Conservation (phyloP, 2,113 vertebrate genomes). For the Toxostoma redivivum region DNA sequence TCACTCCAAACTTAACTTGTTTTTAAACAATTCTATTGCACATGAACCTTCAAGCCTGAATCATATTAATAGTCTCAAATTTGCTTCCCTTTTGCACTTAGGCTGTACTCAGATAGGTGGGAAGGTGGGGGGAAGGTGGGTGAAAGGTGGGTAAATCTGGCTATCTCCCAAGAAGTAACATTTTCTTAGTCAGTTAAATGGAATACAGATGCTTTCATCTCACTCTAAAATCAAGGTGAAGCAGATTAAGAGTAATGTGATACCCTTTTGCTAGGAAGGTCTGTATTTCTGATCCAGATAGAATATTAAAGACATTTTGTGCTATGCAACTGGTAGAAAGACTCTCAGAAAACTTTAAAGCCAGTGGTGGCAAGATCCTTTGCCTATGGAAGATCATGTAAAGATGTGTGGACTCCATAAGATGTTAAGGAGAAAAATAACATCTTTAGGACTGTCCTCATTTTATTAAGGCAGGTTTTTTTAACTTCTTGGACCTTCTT, state of each 20-base stretch:
- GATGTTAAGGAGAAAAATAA: not conserved
- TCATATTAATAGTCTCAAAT: not conserved
- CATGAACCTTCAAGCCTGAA: not conserved
- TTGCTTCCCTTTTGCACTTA: not conserved
- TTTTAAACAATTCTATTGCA: not conserved
- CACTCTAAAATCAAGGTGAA: slow-evolving; percentile 29
- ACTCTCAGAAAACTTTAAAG: not conserved
- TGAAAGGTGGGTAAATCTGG: not conserved
- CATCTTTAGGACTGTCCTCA: not conserved
- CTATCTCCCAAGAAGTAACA: not conserved
- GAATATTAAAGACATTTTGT: not conserved
- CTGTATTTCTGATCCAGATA: not conserved
- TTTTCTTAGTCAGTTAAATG: slow-evolving; percentile 34
- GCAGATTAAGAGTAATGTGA: slow-evolving; percentile 8
- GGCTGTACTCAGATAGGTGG: not conserved
- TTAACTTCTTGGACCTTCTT: not conserved
- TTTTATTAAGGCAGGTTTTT: not conserved
- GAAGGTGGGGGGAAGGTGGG: not conserved
- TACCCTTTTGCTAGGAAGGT: not conserved
- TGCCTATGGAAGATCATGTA: not conserved
- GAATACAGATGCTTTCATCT: slow-evolving; percentile 18
- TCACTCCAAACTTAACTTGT: not conserved
- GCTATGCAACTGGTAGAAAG: not conserved
- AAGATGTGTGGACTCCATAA: not conserved
- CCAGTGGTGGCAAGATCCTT: not conserved